phyloP scores from a whole-genome alignment of 1,140 invertebrate species.

The Ceratitis capitata region DNA sequence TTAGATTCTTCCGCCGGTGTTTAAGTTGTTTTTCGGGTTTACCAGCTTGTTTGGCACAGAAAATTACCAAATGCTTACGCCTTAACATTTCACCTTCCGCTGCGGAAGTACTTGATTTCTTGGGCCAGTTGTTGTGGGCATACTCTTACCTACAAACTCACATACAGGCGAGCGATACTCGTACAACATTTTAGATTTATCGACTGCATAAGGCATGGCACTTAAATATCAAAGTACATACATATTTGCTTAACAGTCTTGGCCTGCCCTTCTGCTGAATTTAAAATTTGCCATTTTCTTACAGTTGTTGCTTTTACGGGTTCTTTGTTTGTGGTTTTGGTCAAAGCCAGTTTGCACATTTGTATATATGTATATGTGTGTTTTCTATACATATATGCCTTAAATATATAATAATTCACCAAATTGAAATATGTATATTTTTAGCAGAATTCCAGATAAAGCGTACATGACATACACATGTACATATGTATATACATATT shows the following conservation, averaged over 20 bases:
- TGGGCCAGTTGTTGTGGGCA: slow-evolving; percentile 23
- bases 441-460: background rate
- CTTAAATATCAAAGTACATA: no score
- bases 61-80: slow-evolving; percentile 36
- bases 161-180: background rate
- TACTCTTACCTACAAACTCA: background rate
- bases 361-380: no score
- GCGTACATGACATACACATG: no score
- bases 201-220: background rate
- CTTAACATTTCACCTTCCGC: slow-evolving; percentile 31
- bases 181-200: background rate
- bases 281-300: background rate
- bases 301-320: background rate
- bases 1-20: background rate
- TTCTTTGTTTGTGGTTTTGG: background rate
- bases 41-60: slow-evolving; percentile 2
- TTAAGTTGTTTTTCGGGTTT: background rate
- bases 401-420: no score
- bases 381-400: no score
- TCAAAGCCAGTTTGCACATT: no score
- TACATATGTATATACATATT: no score
- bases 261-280: background rate
- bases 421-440: no score
- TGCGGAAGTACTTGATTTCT: slow-evolving; percentile 36
- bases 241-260: background rate